Evolutionary conservation across 2,888 invertebrate species (phyloP), one percentile per base, ranked within the genome.

Genomic region (Acrobeloides nanus): DNA sequence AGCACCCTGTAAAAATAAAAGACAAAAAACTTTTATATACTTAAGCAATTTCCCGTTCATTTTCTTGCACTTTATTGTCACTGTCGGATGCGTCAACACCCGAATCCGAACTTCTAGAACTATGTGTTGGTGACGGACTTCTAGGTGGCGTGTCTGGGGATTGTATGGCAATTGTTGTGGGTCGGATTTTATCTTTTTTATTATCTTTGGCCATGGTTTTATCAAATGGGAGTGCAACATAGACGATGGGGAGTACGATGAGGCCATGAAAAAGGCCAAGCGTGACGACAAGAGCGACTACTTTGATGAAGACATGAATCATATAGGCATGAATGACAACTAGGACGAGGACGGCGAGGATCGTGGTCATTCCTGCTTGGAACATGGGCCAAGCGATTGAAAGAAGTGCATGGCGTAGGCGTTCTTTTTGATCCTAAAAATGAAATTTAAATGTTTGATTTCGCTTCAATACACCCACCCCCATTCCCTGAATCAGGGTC

Each of bases 311-410:
- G 10, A 60, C 62, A 51, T 71, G 68, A 8, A 71, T 68, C 71
- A 71, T 71, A 51, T 71, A 71, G 23, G 71, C 71, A 33, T 68
- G 68, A 7, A 71, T 60, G 12, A 60, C 34, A 4, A 59, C 62
- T 35, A 71, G 51, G 24, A 70, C 63, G 15, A 49, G 37, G 10
- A 60, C 24, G 8, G 64, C 57, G 38, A 65, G 43, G 53, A 71
- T 64, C 0, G 71, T 71, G 8, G 71, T 72, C 8, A 58, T 53
- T 10, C 68, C 71, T 6, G 71, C 67, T 41, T 71, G 69, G 37
- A 68, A 52, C 71, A 71, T 71, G 8, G 71, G 71, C 70, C 70
- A 72, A 6, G 71, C 71, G 44, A 71, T 71, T 12, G 66, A 66
- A 15, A 66, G 56, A 8, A 71, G 57, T 1, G 69, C 69, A 38